Percentiles rank a stretch among this genome's conserved stretches.
phyloP scores from a whole-genome alignment of 2,797 vertebrate species.

The Alca torda region DNA sequence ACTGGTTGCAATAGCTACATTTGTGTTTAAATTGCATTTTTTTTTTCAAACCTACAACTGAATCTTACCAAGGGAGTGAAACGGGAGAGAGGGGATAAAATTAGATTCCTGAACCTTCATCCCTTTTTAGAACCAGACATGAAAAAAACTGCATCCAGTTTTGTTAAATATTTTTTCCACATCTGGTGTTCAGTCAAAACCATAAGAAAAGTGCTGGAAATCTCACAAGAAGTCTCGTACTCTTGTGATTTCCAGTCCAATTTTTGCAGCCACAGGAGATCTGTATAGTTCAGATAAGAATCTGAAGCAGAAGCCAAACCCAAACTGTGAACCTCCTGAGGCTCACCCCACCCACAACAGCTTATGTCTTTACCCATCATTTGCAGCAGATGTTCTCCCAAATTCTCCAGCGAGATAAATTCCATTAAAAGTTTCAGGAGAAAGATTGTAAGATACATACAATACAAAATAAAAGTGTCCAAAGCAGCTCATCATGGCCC shows the following conservation, averaged over 20 bases:
- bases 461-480: constrained; percentile 42
- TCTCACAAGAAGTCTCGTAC: constrained; percentile 65
- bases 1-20: constrained; percentile 40
- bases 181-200: constrained; percentile 70
- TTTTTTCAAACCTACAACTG: neutral
- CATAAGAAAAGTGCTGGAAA: constrained; percentile 69
- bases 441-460: constrained; percentile 44
- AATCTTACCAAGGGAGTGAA: constrained; percentile 42
- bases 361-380: constrained; percentile 72
- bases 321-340: constrained; percentile 71
- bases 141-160: constrained; percentile 57
- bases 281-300: constrained; percentile 68
- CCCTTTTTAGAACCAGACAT: constrained; percentile 59
- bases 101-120: constrained; percentile 64
- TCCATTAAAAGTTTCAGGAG: constrained; percentile 60
- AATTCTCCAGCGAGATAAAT: constrained; percentile 64
- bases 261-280: constrained; percentile 69
- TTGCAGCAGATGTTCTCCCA: constrained; percentile 69
- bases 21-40: constrained; percentile 11
- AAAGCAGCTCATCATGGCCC: constrained; percentile 26
- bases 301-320: constrained; percentile 71
- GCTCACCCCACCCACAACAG: constrained; percentile 70
- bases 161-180: constrained; percentile 71
- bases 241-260: constrained; percentile 68
- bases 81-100: constrained; percentile 61